phyloP scores from a whole-genome alignment of 2,113 vertebrate species.

The Oxygymnocypris stewartii region DNA sequence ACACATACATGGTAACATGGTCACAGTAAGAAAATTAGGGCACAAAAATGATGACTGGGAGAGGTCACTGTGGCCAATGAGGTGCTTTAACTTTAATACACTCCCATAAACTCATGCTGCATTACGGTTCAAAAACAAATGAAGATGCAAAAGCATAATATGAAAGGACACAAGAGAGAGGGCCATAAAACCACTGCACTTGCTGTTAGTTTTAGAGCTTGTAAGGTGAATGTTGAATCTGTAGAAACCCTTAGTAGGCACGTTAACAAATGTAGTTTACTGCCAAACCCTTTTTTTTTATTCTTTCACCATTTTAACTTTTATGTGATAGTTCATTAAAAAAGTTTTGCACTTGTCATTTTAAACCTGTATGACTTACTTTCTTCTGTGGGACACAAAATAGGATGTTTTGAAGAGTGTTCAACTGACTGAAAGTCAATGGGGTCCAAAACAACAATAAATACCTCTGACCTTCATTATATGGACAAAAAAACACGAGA shows the following conservation, averaged over 20 bases:
- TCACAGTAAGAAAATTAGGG: background rate
- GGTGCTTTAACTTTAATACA: conserved; percentile 31
- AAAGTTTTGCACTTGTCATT: background rate
- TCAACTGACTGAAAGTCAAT: background rate
- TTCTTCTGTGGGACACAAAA: background rate
- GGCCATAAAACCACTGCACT: conserved; percentile 26
- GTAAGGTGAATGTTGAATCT: background rate
- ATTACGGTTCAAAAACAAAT: conserved; percentile 49
- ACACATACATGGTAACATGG: background rate
- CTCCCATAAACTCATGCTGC: conserved; percentile 31
- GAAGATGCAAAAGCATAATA: conserved; percentile 49
- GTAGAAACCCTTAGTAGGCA: background rate
- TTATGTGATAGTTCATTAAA: background rate
- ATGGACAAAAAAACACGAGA: background rate
- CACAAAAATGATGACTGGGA: background rate
- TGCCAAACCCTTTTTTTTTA: background rate
- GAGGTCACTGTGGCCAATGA: background rate
- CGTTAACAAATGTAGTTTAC: background rate
- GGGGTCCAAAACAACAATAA: background rate
- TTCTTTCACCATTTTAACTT: background rate
- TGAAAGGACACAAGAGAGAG: conserved; percentile 17
- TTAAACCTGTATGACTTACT: background rate
- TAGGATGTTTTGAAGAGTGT: background rate
- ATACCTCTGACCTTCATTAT: background rate
- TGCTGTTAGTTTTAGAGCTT: conserved; percentile 5